phyloP scores from a whole-genome alignment of 1,140 invertebrate genomes.

The Eubasilissa regina region DNA sequence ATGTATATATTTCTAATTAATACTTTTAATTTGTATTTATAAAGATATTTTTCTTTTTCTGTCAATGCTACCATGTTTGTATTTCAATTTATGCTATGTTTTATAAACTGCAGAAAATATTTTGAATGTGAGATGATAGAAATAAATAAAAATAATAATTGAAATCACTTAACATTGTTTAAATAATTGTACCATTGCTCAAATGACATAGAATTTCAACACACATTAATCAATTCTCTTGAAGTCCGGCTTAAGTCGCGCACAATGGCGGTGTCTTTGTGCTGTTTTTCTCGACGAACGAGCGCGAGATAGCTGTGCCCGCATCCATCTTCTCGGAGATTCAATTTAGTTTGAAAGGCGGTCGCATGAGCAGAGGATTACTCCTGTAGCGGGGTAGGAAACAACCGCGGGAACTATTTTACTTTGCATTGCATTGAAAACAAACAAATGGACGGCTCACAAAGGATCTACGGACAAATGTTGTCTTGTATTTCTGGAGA shows the following conservation, averaged over 20 bases:
- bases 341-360: constrained; percentile 40
- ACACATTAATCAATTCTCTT: not conserved
- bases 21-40: too few relatives aligned
- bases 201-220: not conserved
- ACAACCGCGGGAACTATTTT: constrained; percentile 6
- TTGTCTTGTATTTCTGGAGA: constrained; percentile 10
- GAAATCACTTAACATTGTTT: too few relatives aligned
- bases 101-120: too few relatives aligned
- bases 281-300: constrained; percentile 1
- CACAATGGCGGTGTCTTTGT: not conserved
- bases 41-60: too few relatives aligned
- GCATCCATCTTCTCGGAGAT: constrained; percentile 36
- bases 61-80: too few relatives aligned
- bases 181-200: too few relatives aligned
- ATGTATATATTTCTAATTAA: too few relatives aligned
- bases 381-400: not conserved
- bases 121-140: too few relatives aligned
- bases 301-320: not conserved
- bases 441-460: constrained; percentile 25
- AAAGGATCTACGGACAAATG: constrained; percentile 32
- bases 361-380: constrained; percentile 26
- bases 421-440: constrained; percentile 38
- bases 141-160: too few relatives aligned
- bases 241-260: not conserved
- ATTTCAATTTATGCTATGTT: too few relatives aligned